phyloP scores from a whole-genome alignment of 2,797 vertebrate species.

The Tangara arthus region DNA sequence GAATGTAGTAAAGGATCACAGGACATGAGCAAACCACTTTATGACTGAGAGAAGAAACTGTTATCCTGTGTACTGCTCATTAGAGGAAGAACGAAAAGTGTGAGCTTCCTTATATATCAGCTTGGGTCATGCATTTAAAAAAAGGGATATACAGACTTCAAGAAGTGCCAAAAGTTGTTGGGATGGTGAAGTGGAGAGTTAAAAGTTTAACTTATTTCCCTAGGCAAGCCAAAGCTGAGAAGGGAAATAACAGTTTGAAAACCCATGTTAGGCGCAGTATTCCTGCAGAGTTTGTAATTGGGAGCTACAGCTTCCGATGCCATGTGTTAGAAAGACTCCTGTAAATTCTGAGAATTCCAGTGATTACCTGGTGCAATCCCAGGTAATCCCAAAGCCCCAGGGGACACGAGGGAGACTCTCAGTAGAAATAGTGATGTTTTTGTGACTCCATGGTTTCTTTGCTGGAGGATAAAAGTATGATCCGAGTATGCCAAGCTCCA shows the following conservation, averaged over 20 bases:
- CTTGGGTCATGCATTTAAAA: not conserved
- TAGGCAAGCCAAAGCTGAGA: not conserved
- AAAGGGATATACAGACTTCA: not conserved
- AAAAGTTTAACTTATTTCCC: not conserved
- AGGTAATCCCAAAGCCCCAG: not conserved
- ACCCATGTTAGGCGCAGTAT: rapidly evolving
- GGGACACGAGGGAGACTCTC: not conserved
- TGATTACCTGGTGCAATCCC: not conserved
- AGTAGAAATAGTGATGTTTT: not conserved
- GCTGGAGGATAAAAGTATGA: not conserved
- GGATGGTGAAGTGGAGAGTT: not conserved
- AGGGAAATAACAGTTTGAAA: not conserved
- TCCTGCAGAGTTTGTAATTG: not conserved
- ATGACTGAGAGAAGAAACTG: not conserved
- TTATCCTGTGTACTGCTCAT: not conserved
- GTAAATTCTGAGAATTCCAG: not conserved
- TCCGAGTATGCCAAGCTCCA: not conserved
- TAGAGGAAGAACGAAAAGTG: not conserved
- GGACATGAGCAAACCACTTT: not conserved
- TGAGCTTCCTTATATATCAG: not conserved
- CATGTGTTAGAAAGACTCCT: rapidly evolving
- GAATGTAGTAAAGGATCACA: not conserved
- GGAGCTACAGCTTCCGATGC: not conserved
- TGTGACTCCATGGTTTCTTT: not conserved
- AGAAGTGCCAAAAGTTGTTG: not conserved